These are phyloP conservation scores for Phaethornis superciliosus DNA, from an alignment of 2,113 vertebrate genomes.

Conservation along the genomic window DNA sequence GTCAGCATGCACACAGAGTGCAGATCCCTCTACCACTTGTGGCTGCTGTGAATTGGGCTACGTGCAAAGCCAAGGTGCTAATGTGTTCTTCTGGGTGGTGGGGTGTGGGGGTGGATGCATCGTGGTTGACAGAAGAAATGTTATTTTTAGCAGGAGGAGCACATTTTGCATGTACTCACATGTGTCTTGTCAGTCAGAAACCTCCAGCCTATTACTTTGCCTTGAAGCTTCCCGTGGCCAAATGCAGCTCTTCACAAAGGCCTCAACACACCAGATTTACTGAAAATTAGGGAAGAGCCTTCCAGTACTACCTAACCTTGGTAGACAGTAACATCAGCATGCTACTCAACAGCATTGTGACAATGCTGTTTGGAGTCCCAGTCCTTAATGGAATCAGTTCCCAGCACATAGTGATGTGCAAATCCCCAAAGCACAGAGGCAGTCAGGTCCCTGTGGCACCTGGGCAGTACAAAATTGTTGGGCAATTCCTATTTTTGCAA, in stretches of 20 bases:
- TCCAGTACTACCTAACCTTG: neutral
- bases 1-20: constrained; percentile 63
- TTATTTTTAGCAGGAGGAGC: constrained; percentile 71
- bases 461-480: neutral
- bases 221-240: constrained; percentile 63
- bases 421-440: neutral
- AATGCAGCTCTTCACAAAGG: constrained; percentile 29
- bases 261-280: neutral
- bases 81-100: constrained; percentile 73
- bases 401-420: neutral
- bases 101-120: constrained; percentile 65
- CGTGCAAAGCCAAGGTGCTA: constrained; percentile 71
- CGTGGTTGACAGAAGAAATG: constrained; percentile 66
- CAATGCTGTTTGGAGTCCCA: neutral
- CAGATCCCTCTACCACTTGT: constrained; percentile 70
- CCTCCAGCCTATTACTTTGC: constrained; percentile 58
- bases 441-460: fast-evolving
- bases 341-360: neutral
- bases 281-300: constrained; percentile 17
- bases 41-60: constrained; percentile 70
- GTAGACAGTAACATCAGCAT: neutral
- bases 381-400: neutral
- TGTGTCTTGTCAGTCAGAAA: constrained; percentile 72
- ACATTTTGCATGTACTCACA: constrained; percentile 72
- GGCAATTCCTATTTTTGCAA: neutral